Evolutionary conservation across 2,888 invertebrate species (phyloP).

Genomic region (Pachliopta kotzebuea): DNA sequence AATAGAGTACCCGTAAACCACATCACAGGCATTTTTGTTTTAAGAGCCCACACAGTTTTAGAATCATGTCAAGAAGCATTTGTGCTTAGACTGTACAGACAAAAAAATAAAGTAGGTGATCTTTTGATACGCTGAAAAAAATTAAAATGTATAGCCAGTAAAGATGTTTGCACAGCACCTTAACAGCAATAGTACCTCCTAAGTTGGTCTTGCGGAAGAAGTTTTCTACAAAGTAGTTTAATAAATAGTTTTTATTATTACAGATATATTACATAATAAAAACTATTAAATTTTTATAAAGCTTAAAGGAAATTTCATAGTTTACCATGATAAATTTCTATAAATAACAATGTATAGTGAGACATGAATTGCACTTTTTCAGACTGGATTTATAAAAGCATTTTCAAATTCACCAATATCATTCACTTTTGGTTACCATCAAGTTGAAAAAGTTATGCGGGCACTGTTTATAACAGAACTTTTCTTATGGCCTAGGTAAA

Average conservation of each 20-base stretch:
- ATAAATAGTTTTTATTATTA: too few relatives aligned
- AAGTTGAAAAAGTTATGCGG: conserved; percentile 96
- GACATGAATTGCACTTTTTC: conserved; percentile 38
- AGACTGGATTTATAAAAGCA: conserved; percentile 97
- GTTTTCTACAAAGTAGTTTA: too few relatives aligned
- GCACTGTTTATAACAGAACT: conserved; percentile 94
- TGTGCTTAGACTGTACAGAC: conserved; percentile 93
- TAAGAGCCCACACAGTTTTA: conserved; percentile 92
- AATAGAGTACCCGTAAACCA: conserved; percentile 92
- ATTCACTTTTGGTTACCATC: conserved; percentile 94
- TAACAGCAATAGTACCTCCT: too few relatives aligned
- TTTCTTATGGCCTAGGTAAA: conserved; percentile 93
- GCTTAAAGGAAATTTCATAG: too few relatives aligned
- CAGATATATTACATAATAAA: too few relatives aligned
- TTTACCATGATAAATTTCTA: too few relatives aligned
- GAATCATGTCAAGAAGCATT: conserved; percentile 98
- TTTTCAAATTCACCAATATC: conserved; percentile 94
- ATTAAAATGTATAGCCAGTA: not conserved
- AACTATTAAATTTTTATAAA: too few relatives aligned
- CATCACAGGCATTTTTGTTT: conserved; percentile 94
- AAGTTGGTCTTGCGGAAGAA: not conserved
- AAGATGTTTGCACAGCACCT: too few relatives aligned
- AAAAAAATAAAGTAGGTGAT: conserved; percentile 88
- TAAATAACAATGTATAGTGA: too few relatives aligned
- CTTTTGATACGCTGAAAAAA: not conserved